A percentile compares a stretch with the other conserved stretches of the same genome.
Conservation (phyloP, 2,797 vertebrate genomes). For the Danio aesculapii region DNA sequence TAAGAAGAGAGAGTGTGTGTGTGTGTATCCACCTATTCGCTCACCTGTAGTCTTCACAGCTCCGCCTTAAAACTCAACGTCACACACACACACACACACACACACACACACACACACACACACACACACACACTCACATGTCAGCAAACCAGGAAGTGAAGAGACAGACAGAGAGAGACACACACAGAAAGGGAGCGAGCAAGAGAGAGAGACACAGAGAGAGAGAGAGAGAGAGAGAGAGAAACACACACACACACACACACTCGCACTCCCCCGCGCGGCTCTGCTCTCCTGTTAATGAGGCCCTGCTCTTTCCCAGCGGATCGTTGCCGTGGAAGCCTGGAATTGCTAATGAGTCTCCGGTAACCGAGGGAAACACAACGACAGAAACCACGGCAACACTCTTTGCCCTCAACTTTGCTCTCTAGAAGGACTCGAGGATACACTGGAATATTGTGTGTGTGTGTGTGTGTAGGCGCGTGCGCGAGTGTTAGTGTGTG, state of each 20-base stretch:
- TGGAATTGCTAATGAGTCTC: slow-evolving; percentile 79
- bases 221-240: neutral
- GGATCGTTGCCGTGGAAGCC: slow-evolving; percentile 77
- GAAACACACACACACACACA: neutral
- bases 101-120: slow-evolving; percentile 51
- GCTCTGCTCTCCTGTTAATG: slow-evolving; percentile 68
- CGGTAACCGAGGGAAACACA: slow-evolving; percentile 44
- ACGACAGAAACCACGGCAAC: slow-evolving; percentile 12
- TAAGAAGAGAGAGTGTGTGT: too few species aligned
- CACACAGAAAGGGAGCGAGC: neutral
- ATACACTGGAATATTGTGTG: neutral
- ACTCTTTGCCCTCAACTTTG: neutral
- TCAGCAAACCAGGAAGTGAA: slow-evolving; percentile 71
- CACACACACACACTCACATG: slow-evolving; percentile 38
- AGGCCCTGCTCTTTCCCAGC: slow-evolving; percentile 62
- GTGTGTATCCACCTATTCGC: too few species aligned
- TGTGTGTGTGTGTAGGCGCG: neutral
- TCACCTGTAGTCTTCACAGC: slow-evolving; percentile 17
- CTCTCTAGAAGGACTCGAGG: neutral
- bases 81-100: slow-evolving; percentile 56
- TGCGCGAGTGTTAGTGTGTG: neutral
- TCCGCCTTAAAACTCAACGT: slow-evolving; percentile 56
- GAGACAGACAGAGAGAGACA: neutral
- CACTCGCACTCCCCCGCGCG: slow-evolving; percentile 23
- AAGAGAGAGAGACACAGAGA: neutral